Conservation (phyloP, 1,140 invertebrate genomes). For the Rhynchophorus ferrugineus region DNA sequence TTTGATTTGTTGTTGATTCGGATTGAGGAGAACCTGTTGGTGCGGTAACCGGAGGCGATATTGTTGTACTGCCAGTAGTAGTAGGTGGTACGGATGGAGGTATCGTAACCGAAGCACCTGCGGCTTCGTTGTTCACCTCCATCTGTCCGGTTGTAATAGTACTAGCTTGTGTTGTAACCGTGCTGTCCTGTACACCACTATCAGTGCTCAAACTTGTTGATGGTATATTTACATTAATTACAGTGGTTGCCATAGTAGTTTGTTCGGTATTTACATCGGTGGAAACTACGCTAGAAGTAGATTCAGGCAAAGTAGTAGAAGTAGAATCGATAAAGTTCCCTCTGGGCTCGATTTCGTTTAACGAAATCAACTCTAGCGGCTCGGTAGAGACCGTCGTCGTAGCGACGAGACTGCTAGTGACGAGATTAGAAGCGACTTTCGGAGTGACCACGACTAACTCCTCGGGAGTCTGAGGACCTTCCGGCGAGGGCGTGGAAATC, state of each 20-base stretch:
- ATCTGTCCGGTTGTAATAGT: too few relatives aligned
- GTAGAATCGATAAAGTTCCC: conserved; percentile 6
- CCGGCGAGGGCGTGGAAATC: conserved; percentile 20
- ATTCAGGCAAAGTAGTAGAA: neutral
- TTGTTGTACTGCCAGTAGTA: neutral
- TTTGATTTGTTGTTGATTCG: neutral
- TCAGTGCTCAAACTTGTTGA: neutral
- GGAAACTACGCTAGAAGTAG: neutral
- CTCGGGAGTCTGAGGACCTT: conserved; percentile 15
- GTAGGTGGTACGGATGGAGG: neutral
- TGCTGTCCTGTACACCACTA: neutral
- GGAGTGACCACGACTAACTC: conserved; percentile 32
- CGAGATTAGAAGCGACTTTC: conserved; percentile 20
- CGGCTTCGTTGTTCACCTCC: too few relatives aligned
- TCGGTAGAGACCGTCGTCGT: conserved; percentile 14
- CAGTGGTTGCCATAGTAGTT: neutral
- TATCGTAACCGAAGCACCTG: too few relatives aligned
- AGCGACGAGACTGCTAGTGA: conserved; percentile 8
- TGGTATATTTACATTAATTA: neutral
- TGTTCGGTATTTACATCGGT: conserved; percentile 10
- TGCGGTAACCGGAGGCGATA: too few relatives aligned
- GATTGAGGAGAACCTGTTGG: too few relatives aligned
- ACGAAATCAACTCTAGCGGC: conserved; percentile 14
- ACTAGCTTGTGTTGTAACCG: too few relatives aligned
- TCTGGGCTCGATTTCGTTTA: conserved; percentile 9